Conservation (phyloP, 1,140 invertebrate species). For the Centruroides vittatus region DNA sequence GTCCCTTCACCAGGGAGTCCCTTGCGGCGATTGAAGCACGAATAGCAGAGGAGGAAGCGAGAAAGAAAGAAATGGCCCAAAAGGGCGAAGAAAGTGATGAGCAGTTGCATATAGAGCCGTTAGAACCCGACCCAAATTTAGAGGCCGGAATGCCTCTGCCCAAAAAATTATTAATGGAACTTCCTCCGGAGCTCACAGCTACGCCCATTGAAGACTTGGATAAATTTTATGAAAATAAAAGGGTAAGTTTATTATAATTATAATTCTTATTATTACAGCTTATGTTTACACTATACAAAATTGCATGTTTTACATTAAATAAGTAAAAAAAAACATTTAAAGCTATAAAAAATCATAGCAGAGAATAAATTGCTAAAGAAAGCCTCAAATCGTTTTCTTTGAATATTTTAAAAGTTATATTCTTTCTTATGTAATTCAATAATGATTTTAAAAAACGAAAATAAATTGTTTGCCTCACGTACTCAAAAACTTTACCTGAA, state of each 20-base stretch:
- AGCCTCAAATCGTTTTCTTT: too few relatives aligned
- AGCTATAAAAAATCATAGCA: too few relatives aligned
- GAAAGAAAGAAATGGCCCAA: slow-evolving; percentile 89
- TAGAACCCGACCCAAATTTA: slow-evolving; percentile 79
- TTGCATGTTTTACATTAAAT: too few relatives aligned
- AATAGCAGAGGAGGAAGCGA: slow-evolving; percentile 85
- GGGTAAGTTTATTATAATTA: slow-evolving; percentile 41
- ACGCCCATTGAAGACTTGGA: slow-evolving; percentile 92
- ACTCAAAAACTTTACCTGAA: too few relatives aligned
- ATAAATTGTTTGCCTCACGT: too few relatives aligned
- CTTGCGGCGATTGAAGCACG: slow-evolving; percentile 80
- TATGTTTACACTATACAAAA: too few relatives aligned
- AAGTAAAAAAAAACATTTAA: too few relatives aligned
- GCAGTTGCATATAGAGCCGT: slow-evolving; percentile 22
- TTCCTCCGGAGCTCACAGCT: slow-evolving; percentile 78
- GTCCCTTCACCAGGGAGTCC: slow-evolving; percentile 94
- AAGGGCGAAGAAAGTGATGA: slow-evolving; percentile 9
- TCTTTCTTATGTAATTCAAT: too few relatives aligned
- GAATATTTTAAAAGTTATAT: too few relatives aligned
- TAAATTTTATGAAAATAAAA: slow-evolving; percentile 78
- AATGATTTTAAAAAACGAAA: too few relatives aligned
- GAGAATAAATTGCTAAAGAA: too few relatives aligned
- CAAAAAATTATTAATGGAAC: slow-evolving; percentile 71
- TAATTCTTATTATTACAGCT: not conserved
- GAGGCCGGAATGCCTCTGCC: slow-evolving; percentile 82